Percentiles rank a stretch among this genome's conserved stretches.
Evolutionary conservation across 1,140 invertebrate species (phyloP).

Genomic region (Eumaeus atala): DNA sequence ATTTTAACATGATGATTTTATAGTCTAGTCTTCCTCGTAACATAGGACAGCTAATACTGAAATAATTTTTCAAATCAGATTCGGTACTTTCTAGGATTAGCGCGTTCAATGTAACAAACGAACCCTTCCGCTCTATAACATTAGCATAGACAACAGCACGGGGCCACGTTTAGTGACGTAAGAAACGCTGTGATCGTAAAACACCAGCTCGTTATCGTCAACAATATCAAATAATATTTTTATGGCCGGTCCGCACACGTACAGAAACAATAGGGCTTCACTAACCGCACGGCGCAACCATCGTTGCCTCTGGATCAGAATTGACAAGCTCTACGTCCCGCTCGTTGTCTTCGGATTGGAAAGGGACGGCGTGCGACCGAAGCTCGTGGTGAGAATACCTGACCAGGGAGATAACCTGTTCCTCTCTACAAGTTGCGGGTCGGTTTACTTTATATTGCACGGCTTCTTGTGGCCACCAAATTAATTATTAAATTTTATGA

Average conservation of each 20-base stretch:
- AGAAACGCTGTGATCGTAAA: background rate
- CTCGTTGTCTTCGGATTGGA: slow-evolving; percentile 15
- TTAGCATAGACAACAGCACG: too few species aligned
- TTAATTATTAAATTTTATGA: slow-evolving; percentile 6
- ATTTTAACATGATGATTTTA: too few species aligned
- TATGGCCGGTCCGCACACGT: slow-evolving; percentile 4
- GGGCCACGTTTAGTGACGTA: too few species aligned
- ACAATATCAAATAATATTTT: slow-evolving; percentile 8
- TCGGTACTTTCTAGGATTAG: too few species aligned
- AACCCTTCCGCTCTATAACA: too few species aligned
- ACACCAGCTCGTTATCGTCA: slow-evolving; percentile 3
- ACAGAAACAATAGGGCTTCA: slow-evolving; percentile 45
- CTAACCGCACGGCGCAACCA: slow-evolving; percentile 37
- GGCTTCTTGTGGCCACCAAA: slow-evolving; percentile 18
- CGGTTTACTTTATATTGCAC: slow-evolving; percentile 1
- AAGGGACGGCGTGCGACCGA: slow-evolving; percentile 21
- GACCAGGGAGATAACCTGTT: slow-evolving; percentile 28
- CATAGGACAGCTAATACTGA: too few species aligned
- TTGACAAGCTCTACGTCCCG: slow-evolving; percentile 17
- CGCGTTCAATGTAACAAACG: too few species aligned
- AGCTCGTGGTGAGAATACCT: slow-evolving; percentile 28
- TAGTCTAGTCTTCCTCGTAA: too few species aligned
- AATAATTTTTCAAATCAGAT: too few species aligned
- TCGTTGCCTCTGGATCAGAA: slow-evolving; percentile 16
- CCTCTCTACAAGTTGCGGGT: slow-evolving; percentile 14